Percentiles rank a stretch among this genome's conserved stretches.
Evolutionary conservation across 2,888 invertebrate species (phyloP).

Genomic region (Dromius quadrimaculatus): DNA sequence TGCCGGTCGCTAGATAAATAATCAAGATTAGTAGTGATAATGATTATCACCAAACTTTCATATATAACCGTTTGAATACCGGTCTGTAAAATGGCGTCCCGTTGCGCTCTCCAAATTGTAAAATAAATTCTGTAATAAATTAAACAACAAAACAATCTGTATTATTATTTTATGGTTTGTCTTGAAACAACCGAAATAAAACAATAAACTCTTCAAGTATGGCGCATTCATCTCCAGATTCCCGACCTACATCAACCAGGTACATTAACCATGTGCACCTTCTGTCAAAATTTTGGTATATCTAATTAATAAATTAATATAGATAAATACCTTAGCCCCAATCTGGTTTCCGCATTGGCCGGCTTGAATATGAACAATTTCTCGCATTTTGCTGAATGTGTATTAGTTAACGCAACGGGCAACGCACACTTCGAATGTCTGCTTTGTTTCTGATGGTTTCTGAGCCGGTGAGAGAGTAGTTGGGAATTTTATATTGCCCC

Average conservation of each 20-base stretch:
- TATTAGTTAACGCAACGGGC: conserved; percentile 32
- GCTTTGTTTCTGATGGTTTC: too few species aligned
- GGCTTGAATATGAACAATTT: conserved; percentile 92
- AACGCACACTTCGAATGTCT: conserved; percentile 49
- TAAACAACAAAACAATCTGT: conserved; percentile 12
- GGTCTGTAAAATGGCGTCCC: conserved; percentile 44
- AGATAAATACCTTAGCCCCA: conserved; percentile 81
- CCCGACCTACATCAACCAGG: conserved; percentile 28
- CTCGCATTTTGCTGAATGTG: conserved; percentile 77
- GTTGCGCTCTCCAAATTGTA: neutral
- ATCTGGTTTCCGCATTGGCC: conserved; percentile 85
- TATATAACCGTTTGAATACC: conserved; percentile 44
- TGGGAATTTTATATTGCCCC: conserved; percentile 41
- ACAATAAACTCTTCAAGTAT: conserved; percentile 13
- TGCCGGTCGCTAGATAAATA: conserved; percentile 15
- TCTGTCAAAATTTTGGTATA: conserved; percentile 30
- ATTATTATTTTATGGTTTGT: neutral
- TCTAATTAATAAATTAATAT: conserved; percentile 21
- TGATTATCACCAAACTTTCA: neutral
- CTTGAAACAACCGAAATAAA: conserved; percentile 9
- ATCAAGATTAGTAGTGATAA: neutral
- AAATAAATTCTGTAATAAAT: conserved; percentile 9
- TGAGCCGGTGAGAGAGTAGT: conserved; percentile 7
- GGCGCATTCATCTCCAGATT: conserved; percentile 3
- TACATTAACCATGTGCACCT: conserved; percentile 26